Percentiles rank a stretch among this genome's conserved stretches.
Evolutionary conservation across 1,140 invertebrate species (phyloP).

Genomic region (Dinothrombium tinctorium): DNA sequence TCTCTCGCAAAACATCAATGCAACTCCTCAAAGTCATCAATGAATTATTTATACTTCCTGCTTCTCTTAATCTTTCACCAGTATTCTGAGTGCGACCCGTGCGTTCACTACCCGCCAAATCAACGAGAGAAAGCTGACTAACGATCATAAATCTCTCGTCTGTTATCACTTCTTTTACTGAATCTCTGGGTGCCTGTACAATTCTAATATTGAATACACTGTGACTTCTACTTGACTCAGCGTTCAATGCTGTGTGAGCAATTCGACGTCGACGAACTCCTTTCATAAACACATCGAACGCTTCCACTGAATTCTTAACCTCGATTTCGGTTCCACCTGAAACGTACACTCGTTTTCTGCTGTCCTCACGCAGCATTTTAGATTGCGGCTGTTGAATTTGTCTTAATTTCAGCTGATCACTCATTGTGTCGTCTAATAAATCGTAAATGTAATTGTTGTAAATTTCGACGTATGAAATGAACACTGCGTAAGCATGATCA

Average conservation of each 20-base stretch:
- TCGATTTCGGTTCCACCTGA: constrained; percentile 68
- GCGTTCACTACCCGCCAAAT: constrained; percentile 81
- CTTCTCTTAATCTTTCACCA: constrained; percentile 53
- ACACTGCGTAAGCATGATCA: constrained; percentile 63
- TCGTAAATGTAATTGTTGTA: constrained; percentile 97
- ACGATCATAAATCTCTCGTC: constrained; percentile 24
- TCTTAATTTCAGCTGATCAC: constrained; percentile 13
- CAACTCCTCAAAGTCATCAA: constrained; percentile 60
- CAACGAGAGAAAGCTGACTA: constrained; percentile 71
- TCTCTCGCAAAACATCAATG: constrained; percentile 70
- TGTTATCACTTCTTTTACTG: constrained; percentile 33
- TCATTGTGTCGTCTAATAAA: constrained; percentile 52
- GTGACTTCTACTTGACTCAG: constrained; percentile 76
- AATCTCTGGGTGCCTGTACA: constrained; percentile 58
- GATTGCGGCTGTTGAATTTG: constrained; percentile 28
- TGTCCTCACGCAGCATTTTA: constrained; percentile 51
- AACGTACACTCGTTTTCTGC: constrained; percentile 63
- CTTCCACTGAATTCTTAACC: constrained; percentile 67
- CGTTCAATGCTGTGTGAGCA: constrained; percentile 65
- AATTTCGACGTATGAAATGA: constrained; percentile 88
- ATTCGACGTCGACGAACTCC: constrained; percentile 63
- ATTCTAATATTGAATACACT: constrained; percentile 75
- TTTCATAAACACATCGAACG: constrained; percentile 52
- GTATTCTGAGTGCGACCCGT: constrained; percentile 53
- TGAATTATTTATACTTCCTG: constrained; percentile 55